Base-by-base conservation (phyloP, 35 echinoderm and acorn worm genomes). In the Lytechinus variegatus region DNA sequence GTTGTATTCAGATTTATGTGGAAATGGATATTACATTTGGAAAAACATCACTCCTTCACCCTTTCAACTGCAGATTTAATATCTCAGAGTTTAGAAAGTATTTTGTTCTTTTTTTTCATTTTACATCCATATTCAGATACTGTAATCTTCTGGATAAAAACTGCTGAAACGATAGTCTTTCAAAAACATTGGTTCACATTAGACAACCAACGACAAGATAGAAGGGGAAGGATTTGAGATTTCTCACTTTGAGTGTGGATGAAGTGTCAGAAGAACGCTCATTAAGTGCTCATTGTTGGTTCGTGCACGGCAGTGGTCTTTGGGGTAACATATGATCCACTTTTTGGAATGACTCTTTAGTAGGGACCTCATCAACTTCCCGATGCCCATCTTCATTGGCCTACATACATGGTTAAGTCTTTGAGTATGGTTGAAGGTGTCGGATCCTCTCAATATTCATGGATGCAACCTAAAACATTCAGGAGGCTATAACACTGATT, bases 301-400 rank as follows among this genome's bases (percentile, higher is more conserved):
- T 79, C 66, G 4, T 79, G 66, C 19, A 0, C 19, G 66, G n/a
- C 5, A 7, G 21, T 58, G 56, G 16, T 79, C 66, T n/a, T 79
- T n/a, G 66, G 19, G 66, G 66, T 79, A 79, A 16, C 16, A 79
- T 79, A 79, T 79, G 66, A 79, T 79, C 66, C 6, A 79, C 66
- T 79, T 79, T 60, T 79, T n/a, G 66, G 66, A 79, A 79, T 79
- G 66, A 79, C 66, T 79, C 16, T 79, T 79, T 90, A 54, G 88
- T 44, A 33, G 52, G 52, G 52, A 90, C 28, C 88, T 90, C 9
- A 90, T 90, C 88, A 90, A 12, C 88, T 90, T 90, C 2, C 27
- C 52, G 27, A 90, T 54, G 88, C 88, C 88, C 27, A 13, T 90
- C 88, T 54, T 54, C 88, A 54, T 90, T 54, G 88, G 88, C 88